Conservation (phyloP, 2,888 invertebrate genomes). For the Petrolisthes manimaculis region DNA sequence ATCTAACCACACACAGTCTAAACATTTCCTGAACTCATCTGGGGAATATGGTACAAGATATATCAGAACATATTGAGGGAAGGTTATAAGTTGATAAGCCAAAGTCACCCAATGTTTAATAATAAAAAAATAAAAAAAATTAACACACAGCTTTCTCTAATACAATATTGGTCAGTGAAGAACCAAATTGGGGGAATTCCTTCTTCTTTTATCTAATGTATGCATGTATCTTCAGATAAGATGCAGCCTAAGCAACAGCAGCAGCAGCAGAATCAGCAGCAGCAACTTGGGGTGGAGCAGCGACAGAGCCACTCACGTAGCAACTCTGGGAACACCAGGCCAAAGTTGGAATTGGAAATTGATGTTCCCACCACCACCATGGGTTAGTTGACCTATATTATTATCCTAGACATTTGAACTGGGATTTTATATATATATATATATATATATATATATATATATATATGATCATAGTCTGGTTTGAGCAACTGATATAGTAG, state of each 20-base stretch:
- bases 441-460: background rate
- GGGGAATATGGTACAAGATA: too few relatives aligned
- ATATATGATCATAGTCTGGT: background rate
- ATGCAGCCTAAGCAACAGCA: conserved; percentile 60
- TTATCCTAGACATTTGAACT: background rate
- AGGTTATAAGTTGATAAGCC: too few relatives aligned
- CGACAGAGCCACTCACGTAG: conserved; percentile 50
- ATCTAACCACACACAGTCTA: too few relatives aligned
- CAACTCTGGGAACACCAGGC: conserved; percentile 46
- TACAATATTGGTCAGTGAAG: too few relatives aligned
- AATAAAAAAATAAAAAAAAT: too few relatives aligned
- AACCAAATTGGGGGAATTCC: background rate
- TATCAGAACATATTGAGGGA: too few relatives aligned
- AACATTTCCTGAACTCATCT: too few relatives aligned
- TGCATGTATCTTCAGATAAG: conserved; percentile 37
- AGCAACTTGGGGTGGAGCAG: conserved; percentile 33
- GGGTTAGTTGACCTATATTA: conserved; percentile 31
- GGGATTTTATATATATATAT: background rate
- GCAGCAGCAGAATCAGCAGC: conserved; percentile 37
- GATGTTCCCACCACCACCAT: conserved; percentile 54
- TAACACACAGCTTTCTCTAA: too few relatives aligned
- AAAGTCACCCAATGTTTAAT: too few relatives aligned
- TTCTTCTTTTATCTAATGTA: background rate
- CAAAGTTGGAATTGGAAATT: conserved; percentile 54
- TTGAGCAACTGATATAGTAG: too few relatives aligned